Conservation (phyloP, 2,888 invertebrate species). For the Tinea semifulvella region DNA sequence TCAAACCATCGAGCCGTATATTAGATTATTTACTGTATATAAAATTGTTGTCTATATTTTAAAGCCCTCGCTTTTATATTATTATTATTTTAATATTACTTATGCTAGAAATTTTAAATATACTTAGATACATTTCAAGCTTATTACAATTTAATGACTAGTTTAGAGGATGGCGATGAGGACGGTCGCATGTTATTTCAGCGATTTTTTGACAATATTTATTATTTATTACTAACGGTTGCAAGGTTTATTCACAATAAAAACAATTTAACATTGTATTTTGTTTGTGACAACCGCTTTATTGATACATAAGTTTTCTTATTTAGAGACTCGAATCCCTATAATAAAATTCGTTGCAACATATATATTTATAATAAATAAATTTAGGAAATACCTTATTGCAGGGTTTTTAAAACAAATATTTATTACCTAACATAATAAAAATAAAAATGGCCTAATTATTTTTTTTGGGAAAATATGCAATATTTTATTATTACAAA, state of each 20-base stretch:
- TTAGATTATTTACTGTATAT: neutral
- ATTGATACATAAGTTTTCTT: neutral
- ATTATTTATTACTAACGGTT: constrained; percentile 20
- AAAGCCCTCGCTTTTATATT: neutral
- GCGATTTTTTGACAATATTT: constrained; percentile 49
- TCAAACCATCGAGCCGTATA: neutral
- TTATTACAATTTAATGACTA: constrained; percentile 50
- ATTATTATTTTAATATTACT: constrained; percentile 1
- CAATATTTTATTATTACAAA: too few relatives aligned
- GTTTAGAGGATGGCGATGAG: constrained; percentile 67
- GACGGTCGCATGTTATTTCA: constrained; percentile 59
- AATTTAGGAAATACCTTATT: neutral
- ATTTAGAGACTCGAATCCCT: neutral
- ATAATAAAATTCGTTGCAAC: constrained; percentile 8
- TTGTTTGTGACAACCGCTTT: neutral
- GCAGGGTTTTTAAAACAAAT: too few relatives aligned
- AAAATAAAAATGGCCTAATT: too few relatives aligned
- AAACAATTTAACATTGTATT: neutral
- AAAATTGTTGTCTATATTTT: neutral
- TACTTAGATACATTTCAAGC: constrained; percentile 21
- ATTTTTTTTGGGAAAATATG: too few relatives aligned
- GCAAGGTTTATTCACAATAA: neutral
- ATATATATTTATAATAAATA: neutral
- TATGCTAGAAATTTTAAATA: constrained; percentile 7
- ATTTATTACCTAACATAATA: too few relatives aligned